A percentile compares a stretch with the other conserved stretches of the same genome.
Conservation (phyloP, 2,888 invertebrate genomes). For the Hofmannophila pseudospretella region DNA sequence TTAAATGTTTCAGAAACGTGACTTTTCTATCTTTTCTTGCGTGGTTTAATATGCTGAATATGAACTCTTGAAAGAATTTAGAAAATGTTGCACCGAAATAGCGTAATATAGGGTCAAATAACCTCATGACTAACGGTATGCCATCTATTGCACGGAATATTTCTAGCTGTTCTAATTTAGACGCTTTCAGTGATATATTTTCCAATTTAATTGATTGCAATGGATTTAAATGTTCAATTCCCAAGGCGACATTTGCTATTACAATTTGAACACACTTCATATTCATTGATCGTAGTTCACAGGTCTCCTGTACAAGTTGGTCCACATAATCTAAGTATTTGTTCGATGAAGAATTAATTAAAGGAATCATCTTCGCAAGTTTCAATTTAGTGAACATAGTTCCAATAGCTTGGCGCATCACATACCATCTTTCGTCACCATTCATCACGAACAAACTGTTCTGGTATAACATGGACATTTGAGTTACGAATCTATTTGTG, state of each 20-base stretch:
- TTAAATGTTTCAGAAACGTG: background rate
- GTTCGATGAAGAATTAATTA: background rate
- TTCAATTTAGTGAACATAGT: constrained; percentile 2
- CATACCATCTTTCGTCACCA: background rate
- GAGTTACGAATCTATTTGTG: background rate
- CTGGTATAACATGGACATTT: background rate
- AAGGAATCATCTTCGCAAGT: background rate
- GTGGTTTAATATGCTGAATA: too few species aligned
- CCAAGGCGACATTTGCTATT: background rate
- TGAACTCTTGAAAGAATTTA: too few species aligned
- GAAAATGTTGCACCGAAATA: too few species aligned
- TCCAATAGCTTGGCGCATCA: background rate
- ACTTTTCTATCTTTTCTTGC: too few species aligned
- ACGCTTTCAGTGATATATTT: background rate
- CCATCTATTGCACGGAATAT: too few species aligned
- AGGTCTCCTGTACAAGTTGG: background rate
- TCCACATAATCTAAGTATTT: background rate
- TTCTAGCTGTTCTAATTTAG: too few species aligned
- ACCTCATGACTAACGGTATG: too few species aligned
- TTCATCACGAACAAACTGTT: background rate
- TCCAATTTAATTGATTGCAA: background rate
- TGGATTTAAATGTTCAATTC: too few species aligned
- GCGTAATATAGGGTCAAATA: too few species aligned
- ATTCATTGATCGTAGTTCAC: background rate
- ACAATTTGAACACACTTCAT: background rate